phyloP scores from a whole-genome alignment of 2,113 vertebrate species.

The Danionella cerebrum region DNA sequence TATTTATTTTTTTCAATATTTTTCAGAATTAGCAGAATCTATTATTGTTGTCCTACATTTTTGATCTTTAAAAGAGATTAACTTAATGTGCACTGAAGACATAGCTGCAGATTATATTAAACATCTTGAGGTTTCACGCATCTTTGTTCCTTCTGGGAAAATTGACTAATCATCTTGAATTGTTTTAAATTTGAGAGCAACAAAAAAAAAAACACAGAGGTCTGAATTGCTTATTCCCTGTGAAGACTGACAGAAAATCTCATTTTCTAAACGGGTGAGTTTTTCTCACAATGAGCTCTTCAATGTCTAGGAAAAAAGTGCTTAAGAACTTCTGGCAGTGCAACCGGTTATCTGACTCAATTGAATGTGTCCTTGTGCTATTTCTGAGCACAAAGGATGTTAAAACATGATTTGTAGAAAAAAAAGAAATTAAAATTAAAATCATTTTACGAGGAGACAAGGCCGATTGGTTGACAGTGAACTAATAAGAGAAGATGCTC shows the following conservation, averaged over 20 bases:
- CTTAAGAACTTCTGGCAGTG: constrained; percentile 47
- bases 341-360: constrained; percentile 45
- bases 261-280: constrained; percentile 13
- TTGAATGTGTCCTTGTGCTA: constrained; percentile 39
- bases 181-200: constrained; percentile 43
- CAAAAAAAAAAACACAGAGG: constrained; percentile 16
- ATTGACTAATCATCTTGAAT: constrained; percentile 34
- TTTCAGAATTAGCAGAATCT: too few species aligned
- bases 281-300: constrained; percentile 24
- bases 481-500: too few species aligned
- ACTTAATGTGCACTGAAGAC: neutral
- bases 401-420: too few species aligned
- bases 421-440: too few species aligned
- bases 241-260: constrained; percentile 40
- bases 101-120: constrained; percentile 13
- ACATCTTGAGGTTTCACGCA: neutral
- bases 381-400: constrained; percentile 48
- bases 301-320: constrained; percentile 41
- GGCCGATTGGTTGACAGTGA: too few species aligned
- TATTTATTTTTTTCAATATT: too few species aligned
- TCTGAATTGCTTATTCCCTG: constrained; percentile 47
- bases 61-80: neutral
- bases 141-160: constrained; percentile 20
- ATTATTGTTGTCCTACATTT: too few species aligned
- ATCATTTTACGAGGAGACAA: too few species aligned